Conservation (phyloP, 2,888 invertebrate species). For the Penaeus monodon region DNA sequence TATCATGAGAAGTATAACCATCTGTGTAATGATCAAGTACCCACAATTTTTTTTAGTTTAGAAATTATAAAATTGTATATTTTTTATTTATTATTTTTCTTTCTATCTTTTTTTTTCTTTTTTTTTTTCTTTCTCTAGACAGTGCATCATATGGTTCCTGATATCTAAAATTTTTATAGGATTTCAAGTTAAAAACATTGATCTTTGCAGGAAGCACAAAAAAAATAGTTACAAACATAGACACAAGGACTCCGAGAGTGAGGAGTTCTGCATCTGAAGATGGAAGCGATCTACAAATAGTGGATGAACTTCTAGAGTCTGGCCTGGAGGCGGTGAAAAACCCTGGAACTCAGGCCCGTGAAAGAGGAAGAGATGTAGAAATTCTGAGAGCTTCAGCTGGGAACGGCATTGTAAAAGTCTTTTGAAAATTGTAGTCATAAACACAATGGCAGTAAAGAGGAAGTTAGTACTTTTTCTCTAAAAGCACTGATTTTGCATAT, state of each 20-base stretch:
- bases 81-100: no score
- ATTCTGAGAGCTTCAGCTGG: constrained; percentile 42
- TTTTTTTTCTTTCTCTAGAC: no score
- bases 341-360: neutral
- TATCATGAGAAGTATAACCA: neutral
- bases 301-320: constrained; percentile 35
- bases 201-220: constrained; percentile 53
- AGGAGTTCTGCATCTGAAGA: constrained; percentile 32
- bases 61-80: no score
- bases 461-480: constrained; percentile 27
- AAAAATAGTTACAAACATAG: constrained; percentile 53
- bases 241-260: constrained; percentile 47
- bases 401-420: constrained; percentile 58
- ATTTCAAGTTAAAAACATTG: neutral
- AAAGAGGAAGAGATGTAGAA: constrained; percentile 49
- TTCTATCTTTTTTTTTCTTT: no score
- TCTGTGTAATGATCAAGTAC: no score
- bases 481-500: neutral
- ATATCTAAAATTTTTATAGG: no score
- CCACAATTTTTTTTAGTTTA: no score
- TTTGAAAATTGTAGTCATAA: constrained; percentile 61
- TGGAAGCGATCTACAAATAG: constrained; percentile 26
- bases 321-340: constrained; percentile 10
- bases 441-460: constrained; percentile 50
- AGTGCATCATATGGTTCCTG: no score